A percentile compares a stretch with the other conserved stretches of the same genome.
phyloP scores from a whole-genome alignment of 1,140 invertebrate species.

The Pygmarrhopalites habei region DNA sequence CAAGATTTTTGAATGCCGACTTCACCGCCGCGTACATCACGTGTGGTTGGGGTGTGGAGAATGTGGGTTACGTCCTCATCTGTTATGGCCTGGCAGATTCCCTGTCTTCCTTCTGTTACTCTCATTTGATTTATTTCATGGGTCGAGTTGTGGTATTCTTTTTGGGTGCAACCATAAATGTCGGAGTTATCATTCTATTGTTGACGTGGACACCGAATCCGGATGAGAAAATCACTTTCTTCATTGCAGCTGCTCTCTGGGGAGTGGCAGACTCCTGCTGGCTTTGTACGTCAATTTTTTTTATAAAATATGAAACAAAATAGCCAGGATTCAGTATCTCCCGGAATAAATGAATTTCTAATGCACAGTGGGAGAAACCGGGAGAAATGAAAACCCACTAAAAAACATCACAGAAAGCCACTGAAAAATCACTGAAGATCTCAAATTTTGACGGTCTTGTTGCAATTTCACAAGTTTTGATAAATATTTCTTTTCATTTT shows the following conservation, averaged over 20 bases:
- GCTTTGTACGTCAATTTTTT: no score
- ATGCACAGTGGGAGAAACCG: no score
- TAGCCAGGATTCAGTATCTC: no score
- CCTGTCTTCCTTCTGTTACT: constrained; percentile 77
- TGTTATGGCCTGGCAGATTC: constrained; percentile 81
- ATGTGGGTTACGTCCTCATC: no score
- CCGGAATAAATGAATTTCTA: no score
- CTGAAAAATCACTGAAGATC: no score
- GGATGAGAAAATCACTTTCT: constrained; percentile 71
- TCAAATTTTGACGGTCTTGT: no score
- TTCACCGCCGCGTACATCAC: constrained; percentile 50
- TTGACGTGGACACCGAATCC: constrained; percentile 81
- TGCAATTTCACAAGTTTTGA: no score
- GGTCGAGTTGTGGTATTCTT: constrained; percentile 79
- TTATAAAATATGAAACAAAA: no score
- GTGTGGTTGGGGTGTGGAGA: constrained; percentile 80
- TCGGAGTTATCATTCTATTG: constrained; percentile 48
- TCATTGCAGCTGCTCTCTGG: constrained; percentile 66
- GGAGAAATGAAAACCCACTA: no score
- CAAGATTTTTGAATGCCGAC: constrained; percentile 1
- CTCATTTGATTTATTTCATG: constrained; percentile 83
- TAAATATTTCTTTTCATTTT: no score
- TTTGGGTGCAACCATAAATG: constrained; percentile 67
- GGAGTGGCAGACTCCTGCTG: constrained; percentile 94
- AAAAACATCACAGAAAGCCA: no score